A percentile compares a stretch with the other conserved stretches of the same genome.
Evolutionary conservation across 2,113 vertebrate genomes (phyloP).

Genomic region (Erinaceus europaeus): DNA sequence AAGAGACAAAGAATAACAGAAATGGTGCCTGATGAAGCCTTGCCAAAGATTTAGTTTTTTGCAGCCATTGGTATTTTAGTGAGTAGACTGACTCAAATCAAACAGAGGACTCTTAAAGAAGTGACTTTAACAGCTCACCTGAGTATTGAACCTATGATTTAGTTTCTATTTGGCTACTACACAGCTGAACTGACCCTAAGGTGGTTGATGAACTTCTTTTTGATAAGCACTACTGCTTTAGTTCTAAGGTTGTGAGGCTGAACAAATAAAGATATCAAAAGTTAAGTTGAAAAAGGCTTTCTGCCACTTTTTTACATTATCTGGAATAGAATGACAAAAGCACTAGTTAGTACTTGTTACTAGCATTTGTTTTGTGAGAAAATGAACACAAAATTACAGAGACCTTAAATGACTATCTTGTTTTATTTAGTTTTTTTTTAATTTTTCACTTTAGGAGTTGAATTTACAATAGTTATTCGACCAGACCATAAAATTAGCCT

Average conservation of each 20-base stretch:
- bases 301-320: slow-evolving; percentile 52
- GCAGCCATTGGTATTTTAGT: no score
- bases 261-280: slow-evolving; percentile 33
- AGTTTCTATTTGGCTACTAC: background rate
- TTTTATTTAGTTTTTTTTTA: background rate
- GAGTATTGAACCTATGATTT: background rate
- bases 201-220: slow-evolving; percentile 1
- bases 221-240: slow-evolving; percentile 19
- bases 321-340: slow-evolving; percentile 27
- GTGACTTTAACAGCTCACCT: background rate
- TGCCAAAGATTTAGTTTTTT: background rate
- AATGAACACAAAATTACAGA: background rate
- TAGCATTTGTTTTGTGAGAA: slow-evolving; percentile 21
- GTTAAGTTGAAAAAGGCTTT: slow-evolving; percentile 33
- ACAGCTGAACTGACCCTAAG: background rate
- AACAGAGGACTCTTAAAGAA: background rate
- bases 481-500: background rate
- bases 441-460: background rate
- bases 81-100: background rate
- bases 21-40: background rate
- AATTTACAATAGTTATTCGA: background rate
- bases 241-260: slow-evolving; percentile 14
- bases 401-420: background rate
- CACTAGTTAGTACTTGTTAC: slow-evolving; percentile 38
- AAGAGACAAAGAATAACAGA: no score